phyloP scores from a whole-genome alignment of 2,797 vertebrate genomes.

The Channallabes apus region DNA sequence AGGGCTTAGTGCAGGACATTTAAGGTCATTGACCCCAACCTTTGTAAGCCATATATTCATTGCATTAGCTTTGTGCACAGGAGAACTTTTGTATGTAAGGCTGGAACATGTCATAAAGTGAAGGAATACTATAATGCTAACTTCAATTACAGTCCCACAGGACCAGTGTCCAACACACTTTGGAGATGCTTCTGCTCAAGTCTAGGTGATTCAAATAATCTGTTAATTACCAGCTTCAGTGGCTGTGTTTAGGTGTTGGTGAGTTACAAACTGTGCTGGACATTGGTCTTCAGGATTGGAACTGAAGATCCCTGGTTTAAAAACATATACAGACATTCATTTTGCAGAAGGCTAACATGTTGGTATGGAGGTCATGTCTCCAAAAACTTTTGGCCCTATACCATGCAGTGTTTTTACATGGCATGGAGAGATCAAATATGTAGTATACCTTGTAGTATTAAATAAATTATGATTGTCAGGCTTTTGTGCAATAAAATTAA shows the following conservation, averaged over 20 bases:
- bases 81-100: background rate
- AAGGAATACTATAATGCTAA: background rate
- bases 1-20: background rate
- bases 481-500: constrained; percentile 3
- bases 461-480: background rate
- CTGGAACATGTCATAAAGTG: background rate
- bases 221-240: too few relatives aligned
- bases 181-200: too few relatives aligned
- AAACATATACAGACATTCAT: background rate
- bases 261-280: too few relatives aligned
- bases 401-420: background rate
- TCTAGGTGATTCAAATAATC: too few relatives aligned
- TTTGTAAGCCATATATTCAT: background rate
- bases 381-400: background rate
- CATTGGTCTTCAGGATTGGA: too few relatives aligned
- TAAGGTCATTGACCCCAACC: background rate
- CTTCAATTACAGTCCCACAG: too few relatives aligned
- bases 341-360: background rate
- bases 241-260: too few relatives aligned
- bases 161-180: too few relatives aligned
- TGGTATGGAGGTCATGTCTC: background rate
- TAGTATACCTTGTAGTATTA: background rate
- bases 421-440: background rate
- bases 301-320: too few relatives aligned
- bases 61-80: background rate